Evolutionary conservation across 2,113 vertebrate genomes (phyloP).

Genomic region (Chinchilla lanigera): DNA sequence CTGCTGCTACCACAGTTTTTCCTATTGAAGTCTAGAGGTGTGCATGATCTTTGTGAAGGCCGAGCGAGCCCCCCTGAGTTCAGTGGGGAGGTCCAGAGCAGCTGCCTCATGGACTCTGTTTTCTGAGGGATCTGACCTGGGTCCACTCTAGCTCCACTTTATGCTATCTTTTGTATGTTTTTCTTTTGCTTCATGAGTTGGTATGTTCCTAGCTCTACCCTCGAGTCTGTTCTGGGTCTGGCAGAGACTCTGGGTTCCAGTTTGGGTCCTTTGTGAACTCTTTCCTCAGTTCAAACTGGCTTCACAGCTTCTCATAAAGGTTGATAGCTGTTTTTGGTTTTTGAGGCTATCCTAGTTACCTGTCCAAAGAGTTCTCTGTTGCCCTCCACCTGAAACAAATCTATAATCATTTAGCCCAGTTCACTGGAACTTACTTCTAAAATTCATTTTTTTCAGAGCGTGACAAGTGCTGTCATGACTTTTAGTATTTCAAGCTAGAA

Average conservation of each 20-base stretch:
- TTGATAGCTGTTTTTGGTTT: background rate
- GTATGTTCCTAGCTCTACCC: background rate
- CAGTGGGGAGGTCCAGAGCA: background rate
- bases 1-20: background rate
- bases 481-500: background rate
- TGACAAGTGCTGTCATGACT: background rate
- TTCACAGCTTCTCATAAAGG: background rate
- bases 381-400: constrained; percentile 51
- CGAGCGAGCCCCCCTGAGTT: background rate
- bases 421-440: background rate
- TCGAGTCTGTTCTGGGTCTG: background rate
- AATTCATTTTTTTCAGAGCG: background rate
- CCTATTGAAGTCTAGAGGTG: background rate
- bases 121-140: background rate
- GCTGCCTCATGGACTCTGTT: background rate
- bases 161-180: background rate
- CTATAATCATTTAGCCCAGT: constrained; percentile 21
- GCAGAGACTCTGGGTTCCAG: background rate
- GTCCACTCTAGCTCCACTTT: background rate
- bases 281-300: background rate
- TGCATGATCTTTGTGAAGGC: background rate
- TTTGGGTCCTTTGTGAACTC: background rate
- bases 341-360: background rate
- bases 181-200: background rate
- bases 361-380: constrained; percentile 44